phyloP scores from a whole-genome alignment of 2,888 invertebrate species.

The Unio delphinus region DNA sequence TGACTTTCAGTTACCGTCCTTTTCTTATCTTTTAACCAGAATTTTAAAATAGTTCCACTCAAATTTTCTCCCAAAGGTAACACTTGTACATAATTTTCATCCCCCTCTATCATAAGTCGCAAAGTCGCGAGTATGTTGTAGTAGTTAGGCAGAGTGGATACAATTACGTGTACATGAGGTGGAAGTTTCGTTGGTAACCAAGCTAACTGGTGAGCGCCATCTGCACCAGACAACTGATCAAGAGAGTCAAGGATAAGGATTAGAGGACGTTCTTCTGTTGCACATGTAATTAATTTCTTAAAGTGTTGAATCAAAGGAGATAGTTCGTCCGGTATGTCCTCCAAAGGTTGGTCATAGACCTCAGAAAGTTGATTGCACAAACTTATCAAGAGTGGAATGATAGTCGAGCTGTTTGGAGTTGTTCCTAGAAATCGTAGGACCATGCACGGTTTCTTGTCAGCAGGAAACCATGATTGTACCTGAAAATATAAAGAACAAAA shows the following conservation, averaged over 20 bases:
- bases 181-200: constrained; percentile 96
- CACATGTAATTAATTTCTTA: constrained; percentile 86
- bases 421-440: constrained; percentile 95
- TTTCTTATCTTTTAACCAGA: constrained; percentile 81
- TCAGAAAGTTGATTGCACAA: constrained; percentile 92
- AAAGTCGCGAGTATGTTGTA: constrained; percentile 61
- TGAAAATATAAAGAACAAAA: constrained; percentile 15
- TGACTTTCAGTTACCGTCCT: constrained; percentile 85
- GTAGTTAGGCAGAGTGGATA: constrained; percentile 76
- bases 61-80: constrained; percentile 86
- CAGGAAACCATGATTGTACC: constrained; percentile 44
- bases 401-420: constrained; percentile 95
- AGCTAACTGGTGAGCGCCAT: constrained; percentile 94
- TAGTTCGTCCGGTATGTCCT: constrained; percentile 95
- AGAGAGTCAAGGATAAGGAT: constrained; percentile 95
- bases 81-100: constrained; percentile 58
- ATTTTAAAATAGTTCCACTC: constrained; percentile 90
- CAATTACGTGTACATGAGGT: constrained; percentile 89
- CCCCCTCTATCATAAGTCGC: constrained; percentile 52
- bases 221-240: constrained; percentile 94
- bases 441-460: constrained; percentile 79
- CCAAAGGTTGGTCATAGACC: constrained; percentile 71
- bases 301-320: constrained; percentile 96
- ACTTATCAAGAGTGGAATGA: constrained; percentile 93
- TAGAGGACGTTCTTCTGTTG: constrained; percentile 78